These are phyloP conservation scores for Yponomeuta malinellus DNA, from an alignment of 2,888 invertebrate species.

Conservation along the genomic window DNA sequence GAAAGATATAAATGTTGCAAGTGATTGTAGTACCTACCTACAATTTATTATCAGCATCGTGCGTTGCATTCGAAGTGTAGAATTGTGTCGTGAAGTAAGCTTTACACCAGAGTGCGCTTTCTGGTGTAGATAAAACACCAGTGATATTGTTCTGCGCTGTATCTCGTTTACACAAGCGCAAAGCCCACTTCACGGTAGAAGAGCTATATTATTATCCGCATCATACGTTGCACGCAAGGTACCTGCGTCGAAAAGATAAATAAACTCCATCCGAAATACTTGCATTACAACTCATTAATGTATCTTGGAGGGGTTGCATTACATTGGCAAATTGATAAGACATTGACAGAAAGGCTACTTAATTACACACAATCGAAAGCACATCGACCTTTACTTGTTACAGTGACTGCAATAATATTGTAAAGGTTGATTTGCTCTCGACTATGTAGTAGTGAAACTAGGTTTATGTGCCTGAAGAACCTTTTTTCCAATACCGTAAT, in stretches of 20 bases:
- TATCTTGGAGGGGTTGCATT: conserved; percentile 37
- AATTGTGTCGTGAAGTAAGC: background rate
- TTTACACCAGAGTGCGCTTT: background rate
- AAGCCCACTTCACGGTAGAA: background rate
- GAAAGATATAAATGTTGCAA: conserved; percentile 1
- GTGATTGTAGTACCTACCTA: background rate
- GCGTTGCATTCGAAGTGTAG: background rate
- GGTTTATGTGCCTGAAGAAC: no score
- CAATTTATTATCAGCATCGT: background rate
- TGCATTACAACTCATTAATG: conserved; percentile 30
- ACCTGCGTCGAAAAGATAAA: conserved; percentile 9
- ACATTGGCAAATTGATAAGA: conserved; percentile 27
- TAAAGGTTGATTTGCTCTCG: no score
- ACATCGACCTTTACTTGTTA: no score
- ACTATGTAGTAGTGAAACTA: no score
- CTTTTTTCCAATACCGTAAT: no score
- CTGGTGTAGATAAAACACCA: background rate
- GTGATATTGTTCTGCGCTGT: no score
- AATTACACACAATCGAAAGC: no score
- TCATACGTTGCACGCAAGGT: background rate
- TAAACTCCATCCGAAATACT: conserved; percentile 13
- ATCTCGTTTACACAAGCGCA: background rate
- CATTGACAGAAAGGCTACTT: background rate
- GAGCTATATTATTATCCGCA: background rate
- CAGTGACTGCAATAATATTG: no score